A percentile compares a stretch with the other conserved stretches of the same genome.
Conservation (phyloP, 1,140 invertebrate species). For the Luehdorfia chinensis region DNA sequence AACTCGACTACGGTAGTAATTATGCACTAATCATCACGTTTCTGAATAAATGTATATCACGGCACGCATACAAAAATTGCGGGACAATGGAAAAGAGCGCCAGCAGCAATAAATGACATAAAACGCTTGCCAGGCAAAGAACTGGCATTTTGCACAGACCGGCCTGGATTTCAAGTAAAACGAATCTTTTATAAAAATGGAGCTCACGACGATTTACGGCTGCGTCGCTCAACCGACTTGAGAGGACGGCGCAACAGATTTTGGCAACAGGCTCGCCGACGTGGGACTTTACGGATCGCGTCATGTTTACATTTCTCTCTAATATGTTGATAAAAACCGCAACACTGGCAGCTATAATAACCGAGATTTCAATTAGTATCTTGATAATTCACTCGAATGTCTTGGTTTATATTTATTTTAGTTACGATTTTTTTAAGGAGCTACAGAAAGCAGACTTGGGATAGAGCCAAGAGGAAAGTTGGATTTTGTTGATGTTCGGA, state of each 20-base stretch:
- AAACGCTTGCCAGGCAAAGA: slow-evolving; percentile 23
- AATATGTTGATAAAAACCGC: slow-evolving; percentile 23
- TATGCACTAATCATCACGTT: slow-evolving; percentile 35
- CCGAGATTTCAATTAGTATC: slow-evolving; percentile 16
- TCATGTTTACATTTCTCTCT: slow-evolving; percentile 38
- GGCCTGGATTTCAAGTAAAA: background rate
- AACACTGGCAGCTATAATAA: slow-evolving; percentile 24
- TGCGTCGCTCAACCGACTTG: slow-evolving; percentile 19
- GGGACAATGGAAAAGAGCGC: slow-evolving; percentile 26
- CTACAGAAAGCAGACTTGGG: slow-evolving; percentile 41
- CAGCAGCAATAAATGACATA: slow-evolving; percentile 20
- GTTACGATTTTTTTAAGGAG: slow-evolving; percentile 40
- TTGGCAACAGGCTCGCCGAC: slow-evolving; percentile 31
- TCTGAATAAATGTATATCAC: slow-evolving; percentile 27
- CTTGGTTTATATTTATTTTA: slow-evolving; percentile 37
- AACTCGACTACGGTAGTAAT: too few species aligned
- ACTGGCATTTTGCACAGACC: slow-evolving; percentile 28
- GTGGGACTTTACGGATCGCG: slow-evolving; percentile 33
- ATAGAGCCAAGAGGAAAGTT: slow-evolving; percentile 39
- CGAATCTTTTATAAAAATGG: background rate
- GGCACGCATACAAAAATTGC: slow-evolving; percentile 26
- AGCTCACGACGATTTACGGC: slow-evolving; percentile 23
- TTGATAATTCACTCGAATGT: slow-evolving; percentile 15
- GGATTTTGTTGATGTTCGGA: slow-evolving; percentile 6
- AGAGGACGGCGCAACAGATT: slow-evolving; percentile 35